phyloP scores from a whole-genome alignment of 30 jellyfish, hydroid and myxozoan species.

The Aurelia sp. region DNA sequence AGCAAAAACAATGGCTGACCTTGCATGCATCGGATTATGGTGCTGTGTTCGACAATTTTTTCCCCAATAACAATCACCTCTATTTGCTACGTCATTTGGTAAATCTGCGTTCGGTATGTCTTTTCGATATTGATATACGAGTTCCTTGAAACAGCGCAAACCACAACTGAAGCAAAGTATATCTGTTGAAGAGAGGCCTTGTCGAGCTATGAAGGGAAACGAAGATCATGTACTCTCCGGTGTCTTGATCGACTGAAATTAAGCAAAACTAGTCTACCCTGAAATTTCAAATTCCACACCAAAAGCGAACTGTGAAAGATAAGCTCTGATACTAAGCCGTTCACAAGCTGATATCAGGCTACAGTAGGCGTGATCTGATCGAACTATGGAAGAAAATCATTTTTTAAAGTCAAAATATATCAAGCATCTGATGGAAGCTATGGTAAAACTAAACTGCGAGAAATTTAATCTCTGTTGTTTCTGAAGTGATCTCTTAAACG shows the following conservation, averaged over 20 bases:
- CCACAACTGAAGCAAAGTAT: slow-evolving; percentile 76
- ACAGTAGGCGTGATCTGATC: no score
- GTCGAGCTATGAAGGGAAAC: slow-evolving; percentile 10
- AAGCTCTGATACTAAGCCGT: no score
- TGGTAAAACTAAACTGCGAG: no score
- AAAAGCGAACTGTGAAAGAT: no score
- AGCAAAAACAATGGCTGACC: slow-evolving; percentile 27
- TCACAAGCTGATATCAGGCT: no score
- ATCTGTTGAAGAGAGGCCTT: slow-evolving; percentile 31
- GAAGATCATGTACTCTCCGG: not conserved
- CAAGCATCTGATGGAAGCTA: no score
- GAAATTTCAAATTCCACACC: not conserved
- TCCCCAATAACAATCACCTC: slow-evolving; percentile 86
- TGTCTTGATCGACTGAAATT: no score
- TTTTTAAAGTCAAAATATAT: no score
- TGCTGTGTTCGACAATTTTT: slow-evolving; percentile 77
- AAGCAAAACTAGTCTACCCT: not conserved
- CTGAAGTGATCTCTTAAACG: no score
- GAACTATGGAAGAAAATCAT: no score
- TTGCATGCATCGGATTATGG: slow-evolving; percentile 76
- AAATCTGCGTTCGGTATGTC: slow-evolving; percentile 51
- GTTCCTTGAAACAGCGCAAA: slow-evolving; percentile 54
- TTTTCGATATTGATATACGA: slow-evolving; percentile 66
- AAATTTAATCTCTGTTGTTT: no score
- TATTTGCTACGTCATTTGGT: slow-evolving; percentile 52